Percentiles rank a stretch among this genome's conserved stretches.
These are phyloP conservation scores for Scaptomyza reducta DNA, from an alignment of 2,888 invertebrate species.

Conservation along the genomic window DNA sequence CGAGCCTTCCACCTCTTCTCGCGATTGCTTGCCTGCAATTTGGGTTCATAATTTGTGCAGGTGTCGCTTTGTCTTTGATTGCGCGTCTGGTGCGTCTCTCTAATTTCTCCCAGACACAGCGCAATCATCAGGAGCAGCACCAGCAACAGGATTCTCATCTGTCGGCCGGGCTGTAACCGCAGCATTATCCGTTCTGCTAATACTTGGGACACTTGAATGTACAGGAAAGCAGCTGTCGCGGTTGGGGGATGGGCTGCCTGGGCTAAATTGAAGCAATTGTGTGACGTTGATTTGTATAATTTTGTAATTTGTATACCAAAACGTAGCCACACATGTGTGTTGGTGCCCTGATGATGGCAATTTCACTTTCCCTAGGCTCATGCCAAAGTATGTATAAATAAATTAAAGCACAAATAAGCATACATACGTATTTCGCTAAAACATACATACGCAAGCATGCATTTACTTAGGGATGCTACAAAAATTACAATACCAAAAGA, in stretches of 20 bases:
- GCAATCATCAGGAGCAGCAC: slow-evolving; percentile 42
- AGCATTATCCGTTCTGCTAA: slow-evolving; percentile 47
- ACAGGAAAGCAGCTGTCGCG: slow-evolving; percentile 42
- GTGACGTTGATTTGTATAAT: slow-evolving; percentile 79
- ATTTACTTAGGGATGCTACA: slow-evolving; percentile 9
- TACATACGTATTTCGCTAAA: slow-evolving; percentile 4
- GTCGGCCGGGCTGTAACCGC: slow-evolving; percentile 3
- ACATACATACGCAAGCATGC: background rate
- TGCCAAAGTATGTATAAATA: slow-evolving; percentile 65
- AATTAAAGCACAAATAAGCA: slow-evolving; percentile 59
- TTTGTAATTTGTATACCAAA: slow-evolving; percentile 80
- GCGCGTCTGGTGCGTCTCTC: slow-evolving; percentile 65
- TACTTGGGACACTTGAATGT: slow-evolving; percentile 44
- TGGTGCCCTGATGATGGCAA: slow-evolving; percentile 57
- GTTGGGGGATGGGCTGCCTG: slow-evolving; percentile 16
- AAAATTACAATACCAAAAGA: slow-evolving; percentile 7
- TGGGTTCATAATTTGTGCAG: slow-evolving; percentile 75
- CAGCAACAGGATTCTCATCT: background rate
- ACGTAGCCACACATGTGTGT: slow-evolving; percentile 69
- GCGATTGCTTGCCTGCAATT: slow-evolving; percentile 43
- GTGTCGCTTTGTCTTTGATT: slow-evolving; percentile 78
- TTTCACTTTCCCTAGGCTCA: slow-evolving; percentile 53
- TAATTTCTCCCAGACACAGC: slow-evolving; percentile 73
- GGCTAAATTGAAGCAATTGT: slow-evolving; percentile 80
- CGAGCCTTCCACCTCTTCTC: background rate